Evolutionary conservation across 2,113 vertebrate genomes (phyloP), one percentile per base, ranked within the genome.

Genomic region (Hiodon alosoides): DNA sequence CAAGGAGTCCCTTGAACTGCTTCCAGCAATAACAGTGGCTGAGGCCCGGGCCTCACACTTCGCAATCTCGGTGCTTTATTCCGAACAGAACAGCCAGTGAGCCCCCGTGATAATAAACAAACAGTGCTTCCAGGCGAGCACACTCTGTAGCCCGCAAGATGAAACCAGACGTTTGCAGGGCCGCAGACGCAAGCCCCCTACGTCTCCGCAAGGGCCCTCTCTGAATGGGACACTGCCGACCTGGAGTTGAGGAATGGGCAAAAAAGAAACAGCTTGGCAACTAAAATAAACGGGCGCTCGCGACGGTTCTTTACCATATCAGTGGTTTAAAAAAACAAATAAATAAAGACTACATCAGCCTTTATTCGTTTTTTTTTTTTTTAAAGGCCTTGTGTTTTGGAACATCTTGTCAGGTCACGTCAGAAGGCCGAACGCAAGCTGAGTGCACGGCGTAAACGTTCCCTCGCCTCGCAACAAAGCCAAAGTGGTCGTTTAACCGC

Each of bases 1-100:
- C 68, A 50, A 48, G 55, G 68, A 13, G 50, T 57, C 55, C 67
- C 75, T 83, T 83, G 80, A 83, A 81, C 82, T 77, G 71, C 75
- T 71, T 82, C 82, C 80, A 82, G 73, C 50, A 82, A 79, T 72
- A 84, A 82, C 79, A 84, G 72, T 52, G 59, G 71, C 78, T 67
- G 78, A 81, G 71, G 71, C 80, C 62, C 69, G 69, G 76, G 79
- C 82, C 80, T 78, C 82, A 80, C 80, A 81, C 75, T 80, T 81
- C 69, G 78, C 72, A 47, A 80, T 78, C 76, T 66, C 64, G 57
- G 70, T 59, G 16, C 77, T 78, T 81, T 79, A 81, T 81, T 79
- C 66, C 9, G 60, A 81, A 81, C 82, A 81, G 80, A 78, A 79
- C 31, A 78, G 78, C 78, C 72, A 79, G 73, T 79, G 68, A 81